Percentiles rank a stretch among this genome's conserved stretches.
Conservation (phyloP, 2,797 vertebrate species). For the Cossypha caffra region DNA sequence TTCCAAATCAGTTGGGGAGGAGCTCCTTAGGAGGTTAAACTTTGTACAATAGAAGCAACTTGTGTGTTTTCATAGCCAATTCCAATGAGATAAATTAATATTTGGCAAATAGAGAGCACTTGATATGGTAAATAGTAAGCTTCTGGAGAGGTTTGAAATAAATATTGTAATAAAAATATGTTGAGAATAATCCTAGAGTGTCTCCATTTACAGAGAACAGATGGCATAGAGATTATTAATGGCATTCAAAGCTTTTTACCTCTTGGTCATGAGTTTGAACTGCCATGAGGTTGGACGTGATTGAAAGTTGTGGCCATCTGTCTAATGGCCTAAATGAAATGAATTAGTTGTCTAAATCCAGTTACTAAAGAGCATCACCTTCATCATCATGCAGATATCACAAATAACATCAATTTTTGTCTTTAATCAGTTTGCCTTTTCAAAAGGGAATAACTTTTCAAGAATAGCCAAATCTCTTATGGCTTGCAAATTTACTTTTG, state of each 20-base stretch:
- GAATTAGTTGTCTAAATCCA: not conserved
- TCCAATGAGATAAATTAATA: not conserved
- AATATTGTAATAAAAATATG: conserved; percentile 40
- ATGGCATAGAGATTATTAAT: conserved; percentile 49
- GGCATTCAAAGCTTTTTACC: conserved; percentile 53
- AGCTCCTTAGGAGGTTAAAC: not conserved
- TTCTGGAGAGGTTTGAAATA: conserved; percentile 43
- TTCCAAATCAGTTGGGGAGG: too few species aligned
- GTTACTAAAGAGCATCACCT: conserved; percentile 46
- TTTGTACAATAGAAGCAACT: not conserved
- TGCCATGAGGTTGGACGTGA: conserved; percentile 33
- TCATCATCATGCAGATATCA: not conserved
- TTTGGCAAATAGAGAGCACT: not conserved
- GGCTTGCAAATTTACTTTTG: not conserved
- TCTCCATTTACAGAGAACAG: conserved; percentile 43
- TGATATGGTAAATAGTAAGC: not conserved
- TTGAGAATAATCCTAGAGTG: conserved; percentile 25
- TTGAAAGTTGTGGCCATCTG: conserved; percentile 61
- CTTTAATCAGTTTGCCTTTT: not conserved
- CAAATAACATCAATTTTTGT: not conserved
- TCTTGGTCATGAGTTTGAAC: conserved; percentile 36
- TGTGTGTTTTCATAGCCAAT: not conserved
- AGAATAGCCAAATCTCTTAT: not conserved
- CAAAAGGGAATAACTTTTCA: not conserved
- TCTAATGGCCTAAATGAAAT: conserved; percentile 47